Percentiles rank a stretch among this genome's conserved stretches.
phyloP scores from a whole-genome alignment of 2,888 invertebrate species.

The Trisateles emortualis region DNA sequence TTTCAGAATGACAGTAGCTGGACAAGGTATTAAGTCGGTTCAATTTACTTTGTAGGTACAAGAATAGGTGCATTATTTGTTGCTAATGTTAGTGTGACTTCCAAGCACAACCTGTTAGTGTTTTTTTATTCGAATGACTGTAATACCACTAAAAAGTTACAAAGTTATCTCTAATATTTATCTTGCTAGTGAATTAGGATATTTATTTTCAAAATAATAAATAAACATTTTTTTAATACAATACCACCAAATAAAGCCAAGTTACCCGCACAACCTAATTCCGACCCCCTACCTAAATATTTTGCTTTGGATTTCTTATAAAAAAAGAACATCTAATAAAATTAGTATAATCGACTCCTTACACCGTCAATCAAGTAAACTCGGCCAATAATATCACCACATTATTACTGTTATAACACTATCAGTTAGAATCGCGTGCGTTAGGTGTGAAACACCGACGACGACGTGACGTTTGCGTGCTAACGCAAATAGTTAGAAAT shows the following conservation, averaged over 20 bases:
- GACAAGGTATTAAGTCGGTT: not conserved
- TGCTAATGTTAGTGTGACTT: too few relatives aligned
- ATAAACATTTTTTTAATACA: too few relatives aligned
- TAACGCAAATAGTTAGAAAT: constrained; percentile 33
- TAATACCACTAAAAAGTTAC: too few relatives aligned
- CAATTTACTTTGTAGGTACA: not conserved
- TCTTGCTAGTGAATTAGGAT: too few relatives aligned
- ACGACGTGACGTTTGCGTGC: constrained; percentile 38
- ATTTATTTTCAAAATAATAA: too few relatives aligned
- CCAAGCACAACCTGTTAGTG: too few relatives aligned
- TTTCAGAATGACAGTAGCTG: not conserved
- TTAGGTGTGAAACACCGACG: constrained; percentile 34
- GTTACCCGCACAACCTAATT: too few relatives aligned
- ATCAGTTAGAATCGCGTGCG: constrained; percentile 29
- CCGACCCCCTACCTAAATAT: too few relatives aligned
- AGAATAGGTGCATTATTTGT: not conserved
- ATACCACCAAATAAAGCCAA: too few relatives aligned
- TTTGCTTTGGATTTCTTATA: too few relatives aligned
- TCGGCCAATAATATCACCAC: constrained; percentile 7
- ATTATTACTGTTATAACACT: constrained; percentile 8
- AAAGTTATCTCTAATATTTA: too few relatives aligned
- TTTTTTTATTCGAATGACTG: too few relatives aligned
- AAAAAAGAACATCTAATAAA: constrained; percentile 9
- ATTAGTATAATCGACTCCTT: constrained; percentile 12
- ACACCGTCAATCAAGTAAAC: constrained; percentile 13